A percentile compares a stretch with the other conserved stretches of the same genome.
These are phyloP conservation scores for Elanoides forficatus DNA, from an alignment of 2,113 vertebrate genomes.

Conservation along the genomic window DNA sequence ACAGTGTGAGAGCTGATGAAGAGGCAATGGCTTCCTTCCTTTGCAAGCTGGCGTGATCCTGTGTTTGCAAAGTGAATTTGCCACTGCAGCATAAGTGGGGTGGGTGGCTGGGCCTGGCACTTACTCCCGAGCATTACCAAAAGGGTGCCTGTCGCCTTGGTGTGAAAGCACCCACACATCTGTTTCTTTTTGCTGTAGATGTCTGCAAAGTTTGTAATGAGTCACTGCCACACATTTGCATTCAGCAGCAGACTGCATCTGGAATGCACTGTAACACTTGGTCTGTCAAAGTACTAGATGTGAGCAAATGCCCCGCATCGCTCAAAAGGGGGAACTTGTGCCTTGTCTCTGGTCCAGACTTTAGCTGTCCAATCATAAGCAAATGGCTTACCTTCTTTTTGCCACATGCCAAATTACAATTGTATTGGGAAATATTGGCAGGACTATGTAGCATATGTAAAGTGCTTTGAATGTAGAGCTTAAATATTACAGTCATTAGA, in stretches of 20 bases:
- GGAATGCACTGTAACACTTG: background rate
- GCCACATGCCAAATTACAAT: background rate
- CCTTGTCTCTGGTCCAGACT: background rate
- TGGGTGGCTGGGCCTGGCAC: background rate
- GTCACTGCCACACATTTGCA: background rate
- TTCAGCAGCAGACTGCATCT: background rate
- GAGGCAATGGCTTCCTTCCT: background rate
- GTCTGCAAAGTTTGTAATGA: background rate
- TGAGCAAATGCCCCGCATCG: background rate
- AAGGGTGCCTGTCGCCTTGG: background rate
- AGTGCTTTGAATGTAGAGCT: background rate
- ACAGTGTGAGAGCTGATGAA: background rate
- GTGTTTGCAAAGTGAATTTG: background rate
- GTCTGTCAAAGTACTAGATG: background rate
- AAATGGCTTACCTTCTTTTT: background rate
- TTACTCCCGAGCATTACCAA: background rate
- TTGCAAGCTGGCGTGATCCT: background rate
- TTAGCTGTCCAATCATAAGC: background rate
- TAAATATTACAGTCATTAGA: background rate
- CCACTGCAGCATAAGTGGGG: accelerated
- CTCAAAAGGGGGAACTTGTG: background rate
- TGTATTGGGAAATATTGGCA: background rate
- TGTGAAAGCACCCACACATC: background rate
- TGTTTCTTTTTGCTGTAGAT: background rate
- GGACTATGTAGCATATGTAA: background rate